Evolutionary conservation across 1,140 invertebrate species (phyloP).

Genomic region (Pteromalus puparum): DNA sequence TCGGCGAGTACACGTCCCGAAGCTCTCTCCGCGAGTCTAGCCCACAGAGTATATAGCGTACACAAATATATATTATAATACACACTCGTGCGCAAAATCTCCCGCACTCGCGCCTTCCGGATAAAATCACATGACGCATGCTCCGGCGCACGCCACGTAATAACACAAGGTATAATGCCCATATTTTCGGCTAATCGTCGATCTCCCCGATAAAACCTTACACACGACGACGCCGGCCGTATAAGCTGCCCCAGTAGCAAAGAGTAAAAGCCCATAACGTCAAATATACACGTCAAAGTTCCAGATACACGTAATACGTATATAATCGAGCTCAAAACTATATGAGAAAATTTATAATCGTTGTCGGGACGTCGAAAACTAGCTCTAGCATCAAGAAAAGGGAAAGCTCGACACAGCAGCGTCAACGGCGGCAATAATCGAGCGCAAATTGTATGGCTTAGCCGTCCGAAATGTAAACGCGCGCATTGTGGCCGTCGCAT

Average conservation of each 20-base stretch:
- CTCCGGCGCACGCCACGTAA: background rate
- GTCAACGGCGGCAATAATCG: background rate
- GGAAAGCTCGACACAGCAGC: background rate
- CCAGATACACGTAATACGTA: background rate
- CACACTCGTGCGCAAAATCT: background rate
- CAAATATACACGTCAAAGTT: too few relatives aligned
- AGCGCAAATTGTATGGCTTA: background rate
- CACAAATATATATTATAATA: too few relatives aligned
- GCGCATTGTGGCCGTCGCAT: background rate
- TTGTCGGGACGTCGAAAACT: too few relatives aligned
- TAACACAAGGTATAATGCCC: background rate
- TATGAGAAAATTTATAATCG: background rate
- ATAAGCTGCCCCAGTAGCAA: too few relatives aligned
- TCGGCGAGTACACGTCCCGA: background rate
- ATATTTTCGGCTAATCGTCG: slow-evolving; percentile 1
- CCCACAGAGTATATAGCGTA: too few relatives aligned
- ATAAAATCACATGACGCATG: slow-evolving; percentile 4
- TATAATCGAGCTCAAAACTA: background rate
- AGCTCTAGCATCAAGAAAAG: background rate
- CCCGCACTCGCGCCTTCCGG: background rate
- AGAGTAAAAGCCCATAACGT: too few relatives aligned
- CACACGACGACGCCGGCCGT: background rate
- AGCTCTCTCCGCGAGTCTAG: background rate
- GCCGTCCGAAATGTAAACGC: background rate
- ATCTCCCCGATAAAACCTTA: background rate